Evolutionary conservation across 64 coral and sea anemone species (phyloP), one percentile per base, ranked within the genome.

Genomic region (Hydrozoanthus tunicans): DNA sequence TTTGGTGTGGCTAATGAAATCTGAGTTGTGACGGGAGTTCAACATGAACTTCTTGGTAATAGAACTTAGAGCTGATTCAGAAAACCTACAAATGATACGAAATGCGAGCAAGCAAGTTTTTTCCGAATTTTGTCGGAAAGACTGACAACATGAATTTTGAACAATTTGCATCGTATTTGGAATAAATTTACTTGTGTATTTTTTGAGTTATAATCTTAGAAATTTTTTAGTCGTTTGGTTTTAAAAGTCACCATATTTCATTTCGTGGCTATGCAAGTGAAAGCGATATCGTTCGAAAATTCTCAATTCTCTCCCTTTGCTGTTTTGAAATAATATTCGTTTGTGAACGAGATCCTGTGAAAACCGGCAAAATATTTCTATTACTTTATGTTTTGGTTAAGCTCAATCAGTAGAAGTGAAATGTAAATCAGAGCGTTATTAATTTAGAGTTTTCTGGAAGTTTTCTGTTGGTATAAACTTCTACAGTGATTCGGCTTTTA

Each of bases 1-100:
- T 88, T 88, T 88, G 84, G 84, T 88, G 54, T 88, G 84, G 23
- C 14, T 55, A 14, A 76, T 11, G 70, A 88, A 26, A 60, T 75
- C 17, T 88, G 8, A 60, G 26, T 56, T 24, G 32, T 25, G 68
- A 61, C 56, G 9, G 9, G 56, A 43, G 14, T 43, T 56, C 26
- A 58, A 43, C 13, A 23, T 6, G 54, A 26, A 52, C 55, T 59
- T 59, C 5, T 59, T 52, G 6, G 51, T 72, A 73, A 71, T 15
- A 74, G 74, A 86, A 86, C 55, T n/a, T 32, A 59, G 23, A 86
- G 43, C 3, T 24, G 67, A 43, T 73, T 23, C 51, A 11, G 59
- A 86, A 74, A 88, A 12, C 84, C 17, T 59, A 57, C 10, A 10
- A 58, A 14, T 43, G 32, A 43, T 43, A 43, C 32, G 32, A 43